A percentile compares a stretch with the other conserved stretches of the same genome.
phyloP scores from a whole-genome alignment of 2,113 vertebrate species.

The Odobenus rosmarus region DNA sequence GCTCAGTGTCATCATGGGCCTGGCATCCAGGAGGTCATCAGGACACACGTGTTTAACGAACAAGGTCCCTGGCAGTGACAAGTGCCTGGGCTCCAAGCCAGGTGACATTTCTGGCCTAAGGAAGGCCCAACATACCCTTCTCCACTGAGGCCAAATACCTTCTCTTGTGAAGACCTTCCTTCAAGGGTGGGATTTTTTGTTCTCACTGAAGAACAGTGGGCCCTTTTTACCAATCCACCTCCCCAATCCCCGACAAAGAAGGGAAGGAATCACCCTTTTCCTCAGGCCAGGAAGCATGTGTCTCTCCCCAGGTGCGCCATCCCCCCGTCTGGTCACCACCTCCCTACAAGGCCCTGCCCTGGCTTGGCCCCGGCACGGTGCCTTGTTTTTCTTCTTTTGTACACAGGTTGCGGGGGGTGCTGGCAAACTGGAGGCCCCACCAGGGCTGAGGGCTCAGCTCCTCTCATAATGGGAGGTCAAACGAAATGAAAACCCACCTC shows the following conservation, averaged over 20 bases:
- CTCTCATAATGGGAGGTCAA: constrained; percentile 87
- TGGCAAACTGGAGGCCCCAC: constrained; percentile 61
- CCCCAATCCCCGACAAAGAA: background rate
- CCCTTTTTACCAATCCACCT: too few species aligned
- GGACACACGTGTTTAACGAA: background rate
- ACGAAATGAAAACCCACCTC: constrained; percentile 85
- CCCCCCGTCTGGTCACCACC: background rate
- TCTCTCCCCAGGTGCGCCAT: accelerated
- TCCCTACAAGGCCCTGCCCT: background rate
- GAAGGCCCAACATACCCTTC: background rate
- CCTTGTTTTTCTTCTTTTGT: constrained; percentile 29
- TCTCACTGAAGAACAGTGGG: background rate
- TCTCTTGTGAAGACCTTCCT: background rate
- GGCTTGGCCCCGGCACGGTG: background rate
- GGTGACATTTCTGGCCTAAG: background rate
- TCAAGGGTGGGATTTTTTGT: background rate
- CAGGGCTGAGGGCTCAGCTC: constrained; percentile 75
- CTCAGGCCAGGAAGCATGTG: background rate
- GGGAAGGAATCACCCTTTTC: accelerated
- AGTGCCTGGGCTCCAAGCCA: background rate
- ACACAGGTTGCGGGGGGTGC: constrained; percentile 11
- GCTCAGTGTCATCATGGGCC: background rate
- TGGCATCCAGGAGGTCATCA: background rate
- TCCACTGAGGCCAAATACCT: background rate
- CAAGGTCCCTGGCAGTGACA: background rate